phyloP scores from a whole-genome alignment of 1,140 invertebrate species.

The Drosophila guanche region DNA sequence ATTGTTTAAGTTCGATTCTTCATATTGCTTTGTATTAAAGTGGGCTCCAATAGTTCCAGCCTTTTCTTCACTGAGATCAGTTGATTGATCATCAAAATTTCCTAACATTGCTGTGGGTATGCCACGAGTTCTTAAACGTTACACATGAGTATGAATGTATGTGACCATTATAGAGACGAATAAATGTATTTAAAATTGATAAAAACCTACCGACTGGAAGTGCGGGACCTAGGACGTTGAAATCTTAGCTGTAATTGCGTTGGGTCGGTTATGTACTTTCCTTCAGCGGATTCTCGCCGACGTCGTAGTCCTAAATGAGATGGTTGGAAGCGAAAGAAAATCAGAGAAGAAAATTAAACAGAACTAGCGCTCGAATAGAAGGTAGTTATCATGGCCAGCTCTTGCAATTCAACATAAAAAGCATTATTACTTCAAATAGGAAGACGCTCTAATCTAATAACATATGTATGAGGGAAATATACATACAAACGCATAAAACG shows the following conservation, averaged over 20 bases:
- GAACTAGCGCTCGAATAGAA: no score
- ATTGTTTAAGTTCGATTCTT: slow-evolving; percentile 25
- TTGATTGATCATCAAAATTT: slow-evolving; percentile 66
- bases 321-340: background rate
- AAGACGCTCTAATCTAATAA: no score
- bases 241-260: slow-evolving; percentile 90
- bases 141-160: no score
- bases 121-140: slow-evolving; percentile 54
- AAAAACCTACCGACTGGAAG: slow-evolving; percentile 61
- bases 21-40: slow-evolving; percentile 9
- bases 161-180: background rate
- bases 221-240: slow-evolving; percentile 86
- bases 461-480: no score
- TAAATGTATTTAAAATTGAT: background rate
- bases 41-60: slow-evolving; percentile 8
- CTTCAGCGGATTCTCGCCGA: slow-evolving; percentile 86
- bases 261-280: slow-evolving; percentile 90
- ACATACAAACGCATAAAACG: no score
- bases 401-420: no score
- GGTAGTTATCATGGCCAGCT: no score
- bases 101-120: slow-evolving; percentile 59
- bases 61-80: slow-evolving; percentile 60
- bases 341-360: no score
- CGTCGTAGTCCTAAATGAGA: slow-evolving; percentile 84
- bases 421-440: no score